Evolutionary conservation across 1,140 invertebrate species (phyloP), one percentile per base, ranked within the genome.

Genomic region (Rhopalosiphum maidis): DNA sequence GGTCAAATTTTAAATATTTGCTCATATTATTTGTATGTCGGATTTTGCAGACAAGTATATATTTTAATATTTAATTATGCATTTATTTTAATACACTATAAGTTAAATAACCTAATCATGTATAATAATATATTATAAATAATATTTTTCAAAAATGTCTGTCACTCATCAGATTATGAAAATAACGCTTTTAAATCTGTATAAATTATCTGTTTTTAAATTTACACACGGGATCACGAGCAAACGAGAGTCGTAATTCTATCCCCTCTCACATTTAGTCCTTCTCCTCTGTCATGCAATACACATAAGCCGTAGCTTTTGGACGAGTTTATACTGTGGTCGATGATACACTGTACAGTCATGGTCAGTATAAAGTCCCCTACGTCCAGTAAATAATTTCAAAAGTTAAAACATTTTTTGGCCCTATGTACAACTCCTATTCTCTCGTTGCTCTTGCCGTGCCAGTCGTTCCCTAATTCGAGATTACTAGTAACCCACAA

Each of bases 161-260:
- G 2, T 68, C 60, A 15, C 30, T 15, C 30, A 18, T 35, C 5
- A 3, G 15, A 5, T n/a, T 30, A 18, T 77, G 60, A 77, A n/a
- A 18, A n/a, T n/a, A n/a, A 68, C 4, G 15, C n/a, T 77, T 77
- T 77, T 6, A 77, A 77, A 77, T 77, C 60, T 77, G 60, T 77
- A 77, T 77, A n/a, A 77, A 77, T 77, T n/a, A 77, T 77, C 60
- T 77, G 60, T 25, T n/a, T 77, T 77, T n/a, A 77, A 77, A n/a
- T 2, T 77, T 77, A 30, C 25, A 68, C 25, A 60, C 60, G n/a
- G 30, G 60, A n/a, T 77, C 60, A 77, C 4, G 30, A 68, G 60
- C 15, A 15, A n/a, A 3, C 15, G 48, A 51, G 30, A 77, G 15
- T 77, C n/a, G 60, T 77, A 77, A 77, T n/a, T 77, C 30, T 77